These are phyloP conservation scores for Oryzias celebensis DNA, from an alignment of 2,113 vertebrate species.

Conservation along the genomic window DNA sequence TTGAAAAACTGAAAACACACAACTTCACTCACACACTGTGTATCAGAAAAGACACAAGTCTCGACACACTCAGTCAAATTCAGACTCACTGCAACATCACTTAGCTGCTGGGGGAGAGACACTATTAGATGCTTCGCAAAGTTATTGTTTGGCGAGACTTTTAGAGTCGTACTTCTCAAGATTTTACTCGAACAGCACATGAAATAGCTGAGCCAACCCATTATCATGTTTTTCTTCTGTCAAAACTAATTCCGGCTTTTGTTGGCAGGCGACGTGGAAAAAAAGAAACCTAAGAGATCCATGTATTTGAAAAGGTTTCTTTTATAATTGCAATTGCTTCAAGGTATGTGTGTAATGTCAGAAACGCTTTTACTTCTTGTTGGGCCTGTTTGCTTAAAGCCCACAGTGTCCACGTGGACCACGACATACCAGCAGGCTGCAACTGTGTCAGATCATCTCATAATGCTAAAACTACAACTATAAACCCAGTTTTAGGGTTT, in stretches of 20 bases:
- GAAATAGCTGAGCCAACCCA: no score
- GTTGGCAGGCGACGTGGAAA: neutral
- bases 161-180: constrained; percentile 41
- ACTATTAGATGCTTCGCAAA: constrained; percentile 28
- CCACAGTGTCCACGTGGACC: neutral
- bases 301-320: no score
- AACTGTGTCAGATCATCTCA: neutral
- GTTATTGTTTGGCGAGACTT: constrained; percentile 27
- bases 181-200: neutral
- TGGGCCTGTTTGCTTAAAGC: no score
- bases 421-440: neutral
- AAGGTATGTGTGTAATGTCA: no score
- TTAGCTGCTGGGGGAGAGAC: neutral
- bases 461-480: neutral
- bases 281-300: neutral
- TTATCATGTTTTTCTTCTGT: no score
- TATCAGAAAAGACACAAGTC: constrained; percentile 16
- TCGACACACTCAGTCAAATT: constrained; percentile 1
- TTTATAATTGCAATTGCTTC: no score
- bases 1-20: constrained; percentile 14
- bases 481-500: neutral
- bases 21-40: constrained; percentile 9
- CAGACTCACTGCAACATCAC: constrained; percentile 3
- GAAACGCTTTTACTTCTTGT: no score
- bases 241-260: neutral